Evolutionary conservation across 2,113 vertebrate genomes (phyloP), one percentile per base, ranked within the genome.

Genomic region (Microcebus tavaratra): DNA sequence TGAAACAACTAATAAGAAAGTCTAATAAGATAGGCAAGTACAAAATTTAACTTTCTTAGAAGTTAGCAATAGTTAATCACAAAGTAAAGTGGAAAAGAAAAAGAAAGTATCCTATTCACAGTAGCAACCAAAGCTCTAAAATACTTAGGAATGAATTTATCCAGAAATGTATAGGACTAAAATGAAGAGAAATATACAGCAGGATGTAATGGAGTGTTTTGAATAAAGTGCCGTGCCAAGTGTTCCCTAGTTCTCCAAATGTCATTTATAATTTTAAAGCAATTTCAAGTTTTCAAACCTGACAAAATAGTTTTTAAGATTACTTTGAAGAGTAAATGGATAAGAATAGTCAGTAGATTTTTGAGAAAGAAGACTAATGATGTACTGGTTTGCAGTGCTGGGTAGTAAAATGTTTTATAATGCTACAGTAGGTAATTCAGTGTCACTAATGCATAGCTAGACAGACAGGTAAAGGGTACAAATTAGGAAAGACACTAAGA

Each of bases 41-140:
- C 10, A 89, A 91, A 67, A 45, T 76, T 91, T 72, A 88, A 59
- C 65, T 80, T 96, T n/a, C 42, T 95, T 65, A 45, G 11, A 84
- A 92, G 17, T 79, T 48, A 95, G 27, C 5, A 63, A 91, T 94
- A 91, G 42, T 94, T 88, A 80, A 67, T 76, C 80, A 63, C 53
- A 53, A 83, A 78, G 76, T 34, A 53, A 61, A 50, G n/a, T 83
- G 8, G 27, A 85, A 78, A 86, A 18, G 39, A 45, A 90, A 89
- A 27, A 45, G 23, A 61, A 67, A 81, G 21, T 67, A 48, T 55
- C 18, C 17, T 88, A 29, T 79, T 91, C 4, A 25, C 7, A 90
- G 13, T 70, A 65, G 8, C 29, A 61, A 14, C n/a, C 17, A 31
- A 23, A 50, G 27, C n/a, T 86, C 10, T 95, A 59, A 34, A 65